Evolutionary conservation across 2,113 vertebrate species (phyloP).

Genomic region (Cyprinodon brontotheroides): DNA sequence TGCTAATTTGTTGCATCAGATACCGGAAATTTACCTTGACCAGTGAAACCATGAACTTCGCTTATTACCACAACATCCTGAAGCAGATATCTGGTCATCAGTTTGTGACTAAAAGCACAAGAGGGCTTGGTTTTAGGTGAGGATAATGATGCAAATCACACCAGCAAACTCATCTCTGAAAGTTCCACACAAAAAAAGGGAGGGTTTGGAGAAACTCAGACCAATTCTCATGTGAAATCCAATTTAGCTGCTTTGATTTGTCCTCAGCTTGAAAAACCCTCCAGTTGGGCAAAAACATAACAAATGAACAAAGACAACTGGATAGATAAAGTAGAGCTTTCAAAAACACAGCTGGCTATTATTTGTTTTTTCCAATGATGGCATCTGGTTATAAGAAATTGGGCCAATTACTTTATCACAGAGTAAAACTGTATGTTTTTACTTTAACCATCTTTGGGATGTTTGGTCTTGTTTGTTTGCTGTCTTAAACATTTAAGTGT

Average conservation of each 20-base stretch:
- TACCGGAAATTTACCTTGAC: not conserved
- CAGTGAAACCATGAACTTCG: not conserved
- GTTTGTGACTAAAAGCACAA: not conserved
- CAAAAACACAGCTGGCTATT: not conserved
- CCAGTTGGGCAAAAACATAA: not conserved
- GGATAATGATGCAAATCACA: not conserved
- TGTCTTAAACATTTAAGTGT: not conserved
- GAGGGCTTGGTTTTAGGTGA: too few species aligned
- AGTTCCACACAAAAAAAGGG: too few species aligned
- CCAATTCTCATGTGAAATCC: too few species aligned
- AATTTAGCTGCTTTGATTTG: not conserved
- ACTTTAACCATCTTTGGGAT: not conserved
- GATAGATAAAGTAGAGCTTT: not conserved
- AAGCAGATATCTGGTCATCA: not conserved
- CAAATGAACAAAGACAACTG: not conserved
- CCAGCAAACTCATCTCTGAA: not conserved
- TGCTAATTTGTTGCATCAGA: too few species aligned
- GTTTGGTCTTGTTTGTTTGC: not conserved
- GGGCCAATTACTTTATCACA: not conserved
- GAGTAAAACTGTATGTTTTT: not conserved
- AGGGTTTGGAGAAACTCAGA: too few species aligned
- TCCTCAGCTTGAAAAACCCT: not conserved
- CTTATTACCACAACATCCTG: too few species aligned
- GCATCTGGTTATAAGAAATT: not conserved
- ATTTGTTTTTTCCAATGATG: not conserved